A percentile compares a stretch with the other conserved stretches of the same genome.
Evolutionary conservation across 2,797 vertebrate genomes (phyloP).

Genomic region (Sebastes diaconus): DNA sequence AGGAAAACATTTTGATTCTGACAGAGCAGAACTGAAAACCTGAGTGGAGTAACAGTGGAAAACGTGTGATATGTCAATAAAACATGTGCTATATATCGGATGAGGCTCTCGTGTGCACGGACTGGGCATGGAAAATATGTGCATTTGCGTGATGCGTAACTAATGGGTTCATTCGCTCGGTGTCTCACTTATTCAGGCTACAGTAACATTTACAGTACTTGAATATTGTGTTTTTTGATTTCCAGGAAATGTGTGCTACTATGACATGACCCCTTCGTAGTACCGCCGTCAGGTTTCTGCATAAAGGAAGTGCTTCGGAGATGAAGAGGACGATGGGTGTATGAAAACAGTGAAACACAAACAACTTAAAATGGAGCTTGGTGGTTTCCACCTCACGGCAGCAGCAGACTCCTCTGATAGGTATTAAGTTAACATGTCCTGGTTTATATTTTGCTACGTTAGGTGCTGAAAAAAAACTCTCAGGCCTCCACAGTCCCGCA

Average conservation of each 20-base stretch:
- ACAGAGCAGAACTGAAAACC: constrained; percentile 78
- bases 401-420: constrained; percentile 35
- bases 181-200: constrained; percentile 66
- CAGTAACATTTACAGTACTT: constrained; percentile 78
- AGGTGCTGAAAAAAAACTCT: constrained; percentile 60
- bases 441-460: constrained; percentile 73
- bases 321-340: not conserved
- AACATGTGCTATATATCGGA: constrained; percentile 62
- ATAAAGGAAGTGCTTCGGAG: constrained; percentile 52
- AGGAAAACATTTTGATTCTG: constrained; percentile 53
- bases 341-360: constrained; percentile 20
- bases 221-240: constrained; percentile 53
- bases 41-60: constrained; percentile 80
- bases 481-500: constrained; percentile 27
- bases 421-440: constrained; percentile 50
- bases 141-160: constrained; percentile 44
- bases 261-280: constrained; percentile 52
- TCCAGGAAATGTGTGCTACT: constrained; percentile 69
- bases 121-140: constrained; percentile 47
- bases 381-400: constrained; percentile 37
- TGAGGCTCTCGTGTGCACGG: constrained; percentile 54
- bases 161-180: constrained; percentile 43
- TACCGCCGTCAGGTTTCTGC: constrained; percentile 61
- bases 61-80: constrained; percentile 66
- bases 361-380: constrained; percentile 26